phyloP scores from a whole-genome alignment of 2,888 invertebrate species.

The Phlogophora meticulosa region DNA sequence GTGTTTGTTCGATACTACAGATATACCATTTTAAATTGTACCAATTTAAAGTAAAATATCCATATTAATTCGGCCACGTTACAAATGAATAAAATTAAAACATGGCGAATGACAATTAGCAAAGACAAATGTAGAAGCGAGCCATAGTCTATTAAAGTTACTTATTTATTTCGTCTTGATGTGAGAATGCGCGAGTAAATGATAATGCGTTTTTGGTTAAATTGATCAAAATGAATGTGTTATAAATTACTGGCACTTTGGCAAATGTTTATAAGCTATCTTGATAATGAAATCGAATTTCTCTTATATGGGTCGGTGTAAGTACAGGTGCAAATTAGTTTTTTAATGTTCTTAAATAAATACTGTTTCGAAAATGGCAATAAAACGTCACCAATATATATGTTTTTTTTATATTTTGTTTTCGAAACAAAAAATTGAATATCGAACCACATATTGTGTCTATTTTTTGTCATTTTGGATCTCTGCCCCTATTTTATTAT shows the following conservation, averaged over 20 bases:
- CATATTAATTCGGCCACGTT: not conserved
- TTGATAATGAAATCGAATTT: conserved; percentile 14
- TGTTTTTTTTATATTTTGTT: not conserved
- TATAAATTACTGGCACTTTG: conserved; percentile 26
- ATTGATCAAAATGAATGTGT: conserved; percentile 18
- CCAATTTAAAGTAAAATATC: too few relatives aligned
- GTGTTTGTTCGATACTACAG: too few relatives aligned
- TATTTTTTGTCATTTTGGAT: not conserved
- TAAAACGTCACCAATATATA: not conserved
- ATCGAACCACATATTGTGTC: not conserved
- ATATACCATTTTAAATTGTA: too few relatives aligned
- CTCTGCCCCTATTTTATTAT: too few relatives aligned
- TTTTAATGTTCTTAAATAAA: conserved; percentile 3
- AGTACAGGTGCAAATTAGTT: conserved; percentile 30
- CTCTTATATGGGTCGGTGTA: conserved; percentile 20
- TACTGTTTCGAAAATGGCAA: conserved; percentile 6
- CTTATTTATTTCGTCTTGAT: conserved; percentile 17
- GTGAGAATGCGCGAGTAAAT: conserved; percentile 40
- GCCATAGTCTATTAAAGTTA: conserved; percentile 43
- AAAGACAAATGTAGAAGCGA: conserved; percentile 28
- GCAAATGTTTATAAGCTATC: conserved; percentile 6
- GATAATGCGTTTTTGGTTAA: conserved; percentile 6
- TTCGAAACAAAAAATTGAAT: not conserved
- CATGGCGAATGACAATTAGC: conserved; percentile 40
- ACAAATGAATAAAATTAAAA: conserved; percentile 36